A percentile compares a stretch with the other conserved stretches of the same genome.
These are phyloP conservation scores for Indri indri DNA, from an alignment of 2,113 vertebrate species.

Conservation along the genomic window DNA sequence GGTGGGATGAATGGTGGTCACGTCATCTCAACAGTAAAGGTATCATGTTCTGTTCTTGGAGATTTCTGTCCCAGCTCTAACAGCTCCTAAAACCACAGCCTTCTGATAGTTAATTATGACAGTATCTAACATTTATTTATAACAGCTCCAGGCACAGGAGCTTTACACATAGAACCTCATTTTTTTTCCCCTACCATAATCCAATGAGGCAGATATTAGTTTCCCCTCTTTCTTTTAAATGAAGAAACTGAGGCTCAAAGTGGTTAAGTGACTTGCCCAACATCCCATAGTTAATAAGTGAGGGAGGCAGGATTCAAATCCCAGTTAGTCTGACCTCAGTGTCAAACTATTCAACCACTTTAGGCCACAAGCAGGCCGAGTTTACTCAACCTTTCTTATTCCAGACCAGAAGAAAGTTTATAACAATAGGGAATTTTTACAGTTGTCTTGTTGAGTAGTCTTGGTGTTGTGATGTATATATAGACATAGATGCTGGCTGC, in stretches of 20 bases:
- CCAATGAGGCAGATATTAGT: background rate
- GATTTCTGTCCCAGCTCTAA: background rate
- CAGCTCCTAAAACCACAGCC: background rate
- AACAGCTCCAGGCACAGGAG: background rate
- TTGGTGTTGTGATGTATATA: background rate
- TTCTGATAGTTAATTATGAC: background rate
- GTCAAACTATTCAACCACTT: background rate
- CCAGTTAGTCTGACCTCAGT: background rate
- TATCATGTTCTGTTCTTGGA: background rate
- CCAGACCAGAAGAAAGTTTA: background rate
- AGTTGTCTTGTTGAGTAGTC: background rate
- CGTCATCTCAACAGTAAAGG: background rate
- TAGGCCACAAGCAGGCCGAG: background rate
- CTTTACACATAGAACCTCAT: background rate
- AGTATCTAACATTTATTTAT: background rate
- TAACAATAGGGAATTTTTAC: background rate
- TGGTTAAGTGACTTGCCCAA: background rate
- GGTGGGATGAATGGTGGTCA: background rate
- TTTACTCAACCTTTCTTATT: background rate
- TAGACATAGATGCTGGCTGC: background rate
- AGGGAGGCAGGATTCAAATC: background rate
- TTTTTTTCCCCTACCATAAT: background rate
- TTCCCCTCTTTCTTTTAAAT: background rate
- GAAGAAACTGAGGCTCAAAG: background rate
- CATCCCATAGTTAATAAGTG: background rate